phyloP scores from a whole-genome alignment of 2,797 vertebrate species.

The Okamejei kenojei region DNA sequence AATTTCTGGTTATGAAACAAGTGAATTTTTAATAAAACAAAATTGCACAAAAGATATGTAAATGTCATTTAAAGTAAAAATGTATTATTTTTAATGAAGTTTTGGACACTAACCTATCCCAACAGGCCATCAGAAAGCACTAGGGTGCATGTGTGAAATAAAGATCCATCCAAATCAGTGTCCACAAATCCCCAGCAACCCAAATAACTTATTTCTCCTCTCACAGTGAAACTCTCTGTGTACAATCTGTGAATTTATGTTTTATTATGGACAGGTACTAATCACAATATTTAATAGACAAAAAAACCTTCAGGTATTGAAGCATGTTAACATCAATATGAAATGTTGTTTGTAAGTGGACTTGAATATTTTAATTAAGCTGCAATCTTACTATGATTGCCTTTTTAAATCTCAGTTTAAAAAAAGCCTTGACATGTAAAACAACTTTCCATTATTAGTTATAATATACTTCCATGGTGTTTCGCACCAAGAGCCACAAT shows the following conservation, averaged over 20 bases:
- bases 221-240: not conserved
- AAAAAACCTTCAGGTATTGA: not conserved
- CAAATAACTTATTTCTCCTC: not conserved
- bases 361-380: not conserved
- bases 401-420: not conserved
- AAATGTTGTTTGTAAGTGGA: no score
- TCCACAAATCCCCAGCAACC: not conserved
- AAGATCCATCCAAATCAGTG: constrained; percentile 1
- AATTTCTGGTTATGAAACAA: not conserved
- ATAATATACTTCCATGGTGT: not conserved
- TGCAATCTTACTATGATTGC: not conserved
- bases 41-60: not conserved
- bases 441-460: not conserved
- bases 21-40: not conserved
- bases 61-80: not conserved
- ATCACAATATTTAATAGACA: not conserved
- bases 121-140: constrained; percentile 5
- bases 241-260: not conserved
- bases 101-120: not conserved
- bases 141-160: not conserved
- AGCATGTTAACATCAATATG: not conserved
- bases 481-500: not conserved
- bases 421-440: not conserved
- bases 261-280: not conserved
- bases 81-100: constrained; percentile 9